These are phyloP conservation scores for Vulpes vulpes DNA, from an alignment of 2,113 vertebrate genomes.

Conservation along the genomic window DNA sequence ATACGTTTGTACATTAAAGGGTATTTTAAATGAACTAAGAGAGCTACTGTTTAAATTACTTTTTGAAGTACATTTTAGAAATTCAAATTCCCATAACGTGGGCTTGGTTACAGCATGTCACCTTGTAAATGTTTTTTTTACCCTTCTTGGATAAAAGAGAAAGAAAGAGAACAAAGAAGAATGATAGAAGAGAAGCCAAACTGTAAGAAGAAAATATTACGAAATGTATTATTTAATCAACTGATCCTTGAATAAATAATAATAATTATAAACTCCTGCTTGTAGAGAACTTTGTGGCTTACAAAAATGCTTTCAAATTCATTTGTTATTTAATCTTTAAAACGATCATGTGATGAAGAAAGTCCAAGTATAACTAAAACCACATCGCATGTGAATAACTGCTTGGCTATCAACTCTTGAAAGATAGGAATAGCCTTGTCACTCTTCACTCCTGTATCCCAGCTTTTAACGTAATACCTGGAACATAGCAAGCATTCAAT, in stretches of 20 bases:
- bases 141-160: not conserved
- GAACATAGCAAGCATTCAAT: not conserved
- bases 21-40: conserved; percentile 50
- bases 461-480: not conserved
- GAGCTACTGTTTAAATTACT: conserved; percentile 29
- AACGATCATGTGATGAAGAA: not conserved
- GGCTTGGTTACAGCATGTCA: not conserved
- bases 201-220: not conserved
- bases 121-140: not conserved
- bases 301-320: not conserved
- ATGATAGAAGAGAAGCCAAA: not conserved
- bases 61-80: conserved; percentile 42
- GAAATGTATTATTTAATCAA: not conserved
- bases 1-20: not conserved
- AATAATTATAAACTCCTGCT: not conserved
- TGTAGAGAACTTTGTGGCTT: not conserved
- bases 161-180: not conserved
- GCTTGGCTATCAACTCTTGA: not conserved
- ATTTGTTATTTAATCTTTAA: not conserved
- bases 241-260: not conserved
- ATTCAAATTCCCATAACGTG: conserved; percentile 18
- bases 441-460: not conserved
- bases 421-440: not conserved
- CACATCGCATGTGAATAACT: not conserved
- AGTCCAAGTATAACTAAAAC: not conserved